phyloP scores from a whole-genome alignment of 2,888 invertebrate species.

The Brachypterus glaber region DNA sequence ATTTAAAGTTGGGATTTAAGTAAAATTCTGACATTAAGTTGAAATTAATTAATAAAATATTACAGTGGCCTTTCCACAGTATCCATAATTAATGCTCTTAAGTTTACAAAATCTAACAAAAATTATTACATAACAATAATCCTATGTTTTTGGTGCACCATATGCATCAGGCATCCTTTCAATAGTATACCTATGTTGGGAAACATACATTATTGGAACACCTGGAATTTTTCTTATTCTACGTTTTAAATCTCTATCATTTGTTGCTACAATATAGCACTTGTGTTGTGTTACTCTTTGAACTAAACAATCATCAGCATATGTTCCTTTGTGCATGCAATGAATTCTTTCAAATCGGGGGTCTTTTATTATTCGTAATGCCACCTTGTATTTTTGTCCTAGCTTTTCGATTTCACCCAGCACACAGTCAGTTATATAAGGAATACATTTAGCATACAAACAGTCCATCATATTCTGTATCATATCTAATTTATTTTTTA shows the following conservation, averaged over 20 bases:
- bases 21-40: too few species aligned
- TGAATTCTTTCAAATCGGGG: conserved; percentile 84
- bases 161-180: conserved; percentile 99
- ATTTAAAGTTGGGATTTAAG: too few species aligned
- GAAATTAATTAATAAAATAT: too few species aligned
- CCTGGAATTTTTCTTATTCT: conserved; percentile 96
- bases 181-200: conserved; percentile 86
- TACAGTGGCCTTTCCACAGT: too few species aligned
- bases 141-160: conserved; percentile 67
- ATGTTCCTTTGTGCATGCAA: conserved; percentile 95
- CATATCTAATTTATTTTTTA: conserved; percentile 95
- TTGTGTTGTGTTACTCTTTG: conserved; percentile 96
- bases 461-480: conserved; percentile 99
- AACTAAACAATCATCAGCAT: conserved; percentile 97
- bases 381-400: conserved; percentile 89
- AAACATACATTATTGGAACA: conserved; percentile 97
- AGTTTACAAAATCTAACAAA: too few species aligned
- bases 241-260: conserved; percentile 93
- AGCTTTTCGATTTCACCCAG: conserved; percentile 95
- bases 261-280: conserved; percentile 98
- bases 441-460: conserved; percentile 95
- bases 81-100: too few species aligned
- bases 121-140: too few species aligned
- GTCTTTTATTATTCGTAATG: conserved; percentile 89
- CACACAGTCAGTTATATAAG: conserved; percentile 97